Evolutionary conservation across 1,140 invertebrate species (phyloP).

Genomic region (Galleria mellonella): DNA sequence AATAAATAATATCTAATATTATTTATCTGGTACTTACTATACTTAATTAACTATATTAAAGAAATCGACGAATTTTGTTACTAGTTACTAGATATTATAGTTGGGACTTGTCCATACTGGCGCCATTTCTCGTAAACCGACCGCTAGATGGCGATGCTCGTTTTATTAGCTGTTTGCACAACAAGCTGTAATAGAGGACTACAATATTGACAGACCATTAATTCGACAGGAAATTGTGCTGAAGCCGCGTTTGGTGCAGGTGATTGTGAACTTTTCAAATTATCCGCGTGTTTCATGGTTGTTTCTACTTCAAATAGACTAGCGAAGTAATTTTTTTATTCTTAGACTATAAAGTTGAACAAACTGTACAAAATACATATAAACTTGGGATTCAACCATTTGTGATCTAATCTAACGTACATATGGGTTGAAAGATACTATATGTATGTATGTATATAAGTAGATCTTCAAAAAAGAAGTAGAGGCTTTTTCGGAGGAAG

Average conservation of each 20-base stretch:
- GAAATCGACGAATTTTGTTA: no score
- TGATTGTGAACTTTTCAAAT: conserved; percentile 73
- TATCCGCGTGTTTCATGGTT: conserved; percentile 56
- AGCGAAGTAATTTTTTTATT: conserved; percentile 21
- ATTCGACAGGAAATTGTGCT: conserved; percentile 72
- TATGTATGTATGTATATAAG: no score
- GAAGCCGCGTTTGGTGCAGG: conserved; percentile 56
- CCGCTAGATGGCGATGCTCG: conserved; percentile 55
- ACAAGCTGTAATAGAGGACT: conserved; percentile 66
- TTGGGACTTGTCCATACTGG: conserved; percentile 13
- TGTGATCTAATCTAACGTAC: no score
- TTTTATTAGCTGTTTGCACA: conserved; percentile 64
- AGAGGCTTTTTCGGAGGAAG: no score
- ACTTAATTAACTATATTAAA: no score
- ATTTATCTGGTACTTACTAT: no score
- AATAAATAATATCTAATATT: no score
- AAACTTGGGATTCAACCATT: no score
- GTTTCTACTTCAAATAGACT: conserved; percentile 54
- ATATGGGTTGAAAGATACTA: no score
- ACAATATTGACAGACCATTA: conserved; percentile 74
- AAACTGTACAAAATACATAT: conserved; percentile 19
- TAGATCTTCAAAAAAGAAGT: no score
- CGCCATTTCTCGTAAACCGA: conserved; percentile 47
- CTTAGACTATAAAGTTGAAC: conserved; percentile 26
- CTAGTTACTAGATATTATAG: no score